phyloP scores from a whole-genome alignment of 2,888 invertebrate genomes.

The Callyntrura sp. region DNA sequence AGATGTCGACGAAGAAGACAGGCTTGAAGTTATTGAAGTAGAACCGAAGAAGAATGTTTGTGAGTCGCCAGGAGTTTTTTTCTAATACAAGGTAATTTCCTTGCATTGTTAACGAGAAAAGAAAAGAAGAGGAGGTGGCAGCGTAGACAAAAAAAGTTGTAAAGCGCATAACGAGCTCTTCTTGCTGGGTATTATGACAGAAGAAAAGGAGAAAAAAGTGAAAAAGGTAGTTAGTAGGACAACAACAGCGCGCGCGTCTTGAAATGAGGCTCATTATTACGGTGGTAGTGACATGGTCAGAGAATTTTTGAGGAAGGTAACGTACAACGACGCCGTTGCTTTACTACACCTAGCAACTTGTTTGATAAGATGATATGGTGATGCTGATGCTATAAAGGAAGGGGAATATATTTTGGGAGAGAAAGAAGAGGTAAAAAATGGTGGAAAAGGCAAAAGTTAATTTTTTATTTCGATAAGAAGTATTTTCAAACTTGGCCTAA shows the following conservation, averaged over 20 bases:
- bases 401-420: too few species aligned
- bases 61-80: background rate
- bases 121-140: background rate
- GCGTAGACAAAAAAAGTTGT: background rate
- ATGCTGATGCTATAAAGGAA: too few species aligned
- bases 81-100: conserved; percentile 6
- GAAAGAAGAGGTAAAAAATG: too few species aligned
- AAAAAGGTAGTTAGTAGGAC: background rate
- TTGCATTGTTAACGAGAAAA: conserved; percentile 20
- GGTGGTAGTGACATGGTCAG: background rate
- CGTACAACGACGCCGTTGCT: too few species aligned
- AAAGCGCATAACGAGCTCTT: conserved; percentile 13
- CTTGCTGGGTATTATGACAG: background rate
- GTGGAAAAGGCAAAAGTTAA: too few species aligned
- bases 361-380: too few species aligned
- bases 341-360: too few species aligned
- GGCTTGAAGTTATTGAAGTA: too few species aligned
- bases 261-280: background rate
- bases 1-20: background rate
- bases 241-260: too few species aligned
- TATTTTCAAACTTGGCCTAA: too few species aligned
- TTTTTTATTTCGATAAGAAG: too few species aligned
- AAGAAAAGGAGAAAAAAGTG: background rate
- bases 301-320: background rate
- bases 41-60: too few species aligned